Conservation (phyloP, 2,113 vertebrate genomes). For the Eidolon helvum region DNA sequence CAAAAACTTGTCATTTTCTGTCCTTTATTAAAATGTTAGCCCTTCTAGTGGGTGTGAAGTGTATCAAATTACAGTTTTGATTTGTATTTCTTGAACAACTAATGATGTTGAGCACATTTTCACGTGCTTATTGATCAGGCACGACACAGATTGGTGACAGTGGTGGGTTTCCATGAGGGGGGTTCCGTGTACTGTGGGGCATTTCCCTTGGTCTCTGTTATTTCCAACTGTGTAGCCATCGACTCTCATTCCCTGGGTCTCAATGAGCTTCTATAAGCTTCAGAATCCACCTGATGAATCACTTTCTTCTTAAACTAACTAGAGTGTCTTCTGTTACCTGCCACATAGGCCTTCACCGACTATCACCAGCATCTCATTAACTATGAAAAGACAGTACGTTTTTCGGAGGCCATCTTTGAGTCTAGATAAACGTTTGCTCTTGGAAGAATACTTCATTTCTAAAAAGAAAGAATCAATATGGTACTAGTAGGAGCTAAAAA, state of each 20-base stretch:
- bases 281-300: not conserved
- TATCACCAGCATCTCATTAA: not conserved
- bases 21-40: not conserved
- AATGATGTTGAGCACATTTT: not conserved
- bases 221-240: not conserved
- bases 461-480: not conserved
- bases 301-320: not conserved
- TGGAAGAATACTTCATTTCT: not conserved
- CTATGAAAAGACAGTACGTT: accelerated
- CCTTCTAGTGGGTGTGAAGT: not conserved
- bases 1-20: not conserved
- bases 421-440: not conserved
- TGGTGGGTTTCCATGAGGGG: not conserved
- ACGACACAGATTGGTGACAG: not conserved
- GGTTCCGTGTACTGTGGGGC: not conserved
- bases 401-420: not conserved
- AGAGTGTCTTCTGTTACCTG: not conserved
- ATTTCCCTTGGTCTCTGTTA: not conserved
- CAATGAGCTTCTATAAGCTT: not conserved
- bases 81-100: not conserved
- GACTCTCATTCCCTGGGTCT: not conserved
- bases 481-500: not conserved
- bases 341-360: too few relatives aligned
- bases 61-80: not conserved
- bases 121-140: not conserved